A percentile compares a stretch with the other conserved stretches of the same genome.
phyloP scores from a whole-genome alignment of 2,797 vertebrate genomes.

The Propithecus perrieri region DNA sequence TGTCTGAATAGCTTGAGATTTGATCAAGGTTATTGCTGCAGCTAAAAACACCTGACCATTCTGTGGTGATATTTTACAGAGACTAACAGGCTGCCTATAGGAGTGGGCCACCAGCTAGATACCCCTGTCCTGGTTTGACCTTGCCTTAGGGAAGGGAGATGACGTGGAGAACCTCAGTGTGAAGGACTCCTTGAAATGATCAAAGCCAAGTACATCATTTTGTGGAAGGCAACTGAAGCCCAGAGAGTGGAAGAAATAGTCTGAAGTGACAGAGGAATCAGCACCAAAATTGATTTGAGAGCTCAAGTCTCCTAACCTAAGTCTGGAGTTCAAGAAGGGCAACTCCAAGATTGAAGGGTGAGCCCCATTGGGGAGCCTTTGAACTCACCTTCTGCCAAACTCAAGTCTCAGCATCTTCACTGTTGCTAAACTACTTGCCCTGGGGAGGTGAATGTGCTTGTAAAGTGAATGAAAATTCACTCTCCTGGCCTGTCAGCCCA shows the following conservation, averaged over 20 bases:
- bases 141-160: neutral
- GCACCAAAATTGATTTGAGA: neutral
- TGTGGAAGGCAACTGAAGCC: neutral
- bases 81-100: neutral
- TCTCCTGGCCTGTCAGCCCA: neutral
- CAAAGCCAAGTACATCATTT: neutral
- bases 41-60: neutral
- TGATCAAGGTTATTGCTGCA: neutral
- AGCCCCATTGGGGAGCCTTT: neutral
- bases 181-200: neutral
- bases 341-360: neutral
- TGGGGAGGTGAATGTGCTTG: neutral
- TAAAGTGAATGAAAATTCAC: neutral
- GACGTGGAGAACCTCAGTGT: neutral
- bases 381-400: neutral
- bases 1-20: conserved; percentile 4
- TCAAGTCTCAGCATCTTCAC: neutral
- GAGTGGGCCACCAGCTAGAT: neutral
- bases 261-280: neutral
- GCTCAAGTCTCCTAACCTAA: neutral
- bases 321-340: neutral
- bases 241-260: neutral
- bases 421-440: neutral
- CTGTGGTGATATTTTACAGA: neutral
- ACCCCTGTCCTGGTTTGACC: neutral